phyloP scores from a whole-genome alignment of 2,113 vertebrate genomes.

The Serinus canaria region DNA sequence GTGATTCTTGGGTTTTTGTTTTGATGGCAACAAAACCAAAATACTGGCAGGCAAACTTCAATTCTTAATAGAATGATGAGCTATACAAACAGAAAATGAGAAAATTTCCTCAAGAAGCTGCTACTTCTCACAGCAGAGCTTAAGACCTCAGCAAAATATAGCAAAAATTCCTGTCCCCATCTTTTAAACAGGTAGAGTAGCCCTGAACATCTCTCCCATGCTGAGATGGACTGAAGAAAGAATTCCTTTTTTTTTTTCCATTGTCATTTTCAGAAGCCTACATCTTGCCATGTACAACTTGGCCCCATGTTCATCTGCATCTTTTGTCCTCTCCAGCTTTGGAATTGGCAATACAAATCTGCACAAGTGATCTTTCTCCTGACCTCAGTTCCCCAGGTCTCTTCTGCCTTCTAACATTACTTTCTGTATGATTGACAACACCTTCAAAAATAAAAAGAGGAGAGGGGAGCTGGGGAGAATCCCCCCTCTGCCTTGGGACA shows the following conservation, averaged over 20 bases:
- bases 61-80: not conserved
- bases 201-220: not conserved
- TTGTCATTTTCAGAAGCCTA: not conserved
- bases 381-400: not conserved
- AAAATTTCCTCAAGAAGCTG: not conserved
- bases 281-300: not conserved
- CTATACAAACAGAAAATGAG: not conserved
- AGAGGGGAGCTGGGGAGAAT: not conserved
- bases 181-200: not conserved
- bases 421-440: not conserved
- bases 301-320: not conserved
- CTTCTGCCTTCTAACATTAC: not conserved
- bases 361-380: not conserved
- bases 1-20: not conserved
- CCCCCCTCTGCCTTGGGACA: not conserved
- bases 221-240: not conserved
- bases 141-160: not conserved
- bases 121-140: not conserved
- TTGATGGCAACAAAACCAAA: not conserved
- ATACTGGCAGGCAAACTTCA: not conserved
- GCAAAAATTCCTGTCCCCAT: not conserved
- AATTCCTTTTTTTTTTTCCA: not conserved
- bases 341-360: not conserved
- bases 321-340: not conserved
- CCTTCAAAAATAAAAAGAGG: not conserved